Evolutionary conservation across 2,888 invertebrate species (phyloP).

Genomic region (Calliphora vomitoria): DNA sequence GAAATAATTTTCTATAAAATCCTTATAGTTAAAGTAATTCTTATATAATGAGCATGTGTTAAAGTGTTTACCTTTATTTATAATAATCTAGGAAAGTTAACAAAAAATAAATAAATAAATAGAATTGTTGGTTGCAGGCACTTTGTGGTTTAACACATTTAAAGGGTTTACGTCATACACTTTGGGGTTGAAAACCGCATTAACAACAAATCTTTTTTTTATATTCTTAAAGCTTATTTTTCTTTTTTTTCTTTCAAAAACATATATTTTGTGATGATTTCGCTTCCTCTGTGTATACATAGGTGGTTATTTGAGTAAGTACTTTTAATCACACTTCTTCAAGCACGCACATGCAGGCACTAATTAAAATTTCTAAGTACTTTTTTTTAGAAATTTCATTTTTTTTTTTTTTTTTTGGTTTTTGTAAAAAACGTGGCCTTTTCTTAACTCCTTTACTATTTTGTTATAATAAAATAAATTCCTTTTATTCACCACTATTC

Average conservation of each 20-base stretch:
- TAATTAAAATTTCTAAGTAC: neutral
- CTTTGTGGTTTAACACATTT: slow-evolving; percentile 15
- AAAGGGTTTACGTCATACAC: neutral
- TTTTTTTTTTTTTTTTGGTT: too few relatives aligned
- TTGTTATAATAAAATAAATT: neutral
- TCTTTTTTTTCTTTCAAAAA: neutral
- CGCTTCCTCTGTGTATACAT: too few relatives aligned
- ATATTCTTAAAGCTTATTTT: neutral
- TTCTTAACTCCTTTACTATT: neutral
- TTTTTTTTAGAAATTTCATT: neutral
- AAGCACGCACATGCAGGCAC: neutral
- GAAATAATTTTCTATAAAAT: too few relatives aligned
- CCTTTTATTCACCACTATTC: neutral
- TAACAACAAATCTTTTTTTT: neutral
- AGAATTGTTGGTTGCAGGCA: neutral
- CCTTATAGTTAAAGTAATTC: too few relatives aligned
- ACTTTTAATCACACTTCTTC: too few relatives aligned
- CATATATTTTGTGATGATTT: neutral
- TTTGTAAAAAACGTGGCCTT: neutral
- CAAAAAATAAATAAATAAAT: too few relatives aligned
- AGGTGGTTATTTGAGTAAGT: too few relatives aligned
- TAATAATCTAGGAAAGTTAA: too few relatives aligned
- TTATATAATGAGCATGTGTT: too few relatives aligned
- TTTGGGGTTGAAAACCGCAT: slow-evolving; percentile 1
- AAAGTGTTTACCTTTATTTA: too few relatives aligned